Base-by-base conservation (phyloP, 2,888 invertebrate species). In the Noctua janthe region DNA sequence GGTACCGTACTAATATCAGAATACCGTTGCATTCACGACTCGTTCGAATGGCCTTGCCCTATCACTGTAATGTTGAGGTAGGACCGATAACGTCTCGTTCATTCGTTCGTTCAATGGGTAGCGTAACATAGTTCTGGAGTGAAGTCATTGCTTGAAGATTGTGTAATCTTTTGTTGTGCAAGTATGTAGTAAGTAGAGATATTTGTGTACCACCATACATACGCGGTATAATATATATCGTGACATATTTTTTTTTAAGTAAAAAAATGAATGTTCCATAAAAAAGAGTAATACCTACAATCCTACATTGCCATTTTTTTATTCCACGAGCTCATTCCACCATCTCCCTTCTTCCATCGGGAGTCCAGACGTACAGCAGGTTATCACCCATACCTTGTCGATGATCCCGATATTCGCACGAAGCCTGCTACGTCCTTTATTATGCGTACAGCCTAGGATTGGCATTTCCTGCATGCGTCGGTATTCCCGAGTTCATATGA, bases 51-150 rank as follows among this genome's bases (percentile, higher is more conserved):
- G 70, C 75, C 78, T 76, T 82, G 49, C 67, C 23, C 66, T 86
- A 87, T 86, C 79, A 74, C 70, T 23, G 43, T 73, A 59, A 78
- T 64, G 64, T 81, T 77, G 74, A 71, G 87, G 81, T 79, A 77
- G 80, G 76, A 76, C 78, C 64, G 76, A 85, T 76, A 84, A 73
- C 69, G 54, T 47, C 54, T 69, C 54, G 72, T 77, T 67, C 76
- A 79, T 70, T 70, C 39, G 64, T 69, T 72, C 70, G 64, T 80
- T 82, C 85, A 82, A 78, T 49, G 39, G 67, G 43, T 64, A 62
- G n/a, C 39, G 64, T 39, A 56, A 54, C 62, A 62, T 81, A 64
- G 69, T 62, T 72, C 79, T 64, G 72, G 69, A 83, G 43, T 73
- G 35, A 35, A 84, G 47, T 69, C 67, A 84, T 84, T 43, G 39